Evolutionary conservation across 1,140 invertebrate species (phyloP).

Genomic region (Drosophila baimaii): DNA sequence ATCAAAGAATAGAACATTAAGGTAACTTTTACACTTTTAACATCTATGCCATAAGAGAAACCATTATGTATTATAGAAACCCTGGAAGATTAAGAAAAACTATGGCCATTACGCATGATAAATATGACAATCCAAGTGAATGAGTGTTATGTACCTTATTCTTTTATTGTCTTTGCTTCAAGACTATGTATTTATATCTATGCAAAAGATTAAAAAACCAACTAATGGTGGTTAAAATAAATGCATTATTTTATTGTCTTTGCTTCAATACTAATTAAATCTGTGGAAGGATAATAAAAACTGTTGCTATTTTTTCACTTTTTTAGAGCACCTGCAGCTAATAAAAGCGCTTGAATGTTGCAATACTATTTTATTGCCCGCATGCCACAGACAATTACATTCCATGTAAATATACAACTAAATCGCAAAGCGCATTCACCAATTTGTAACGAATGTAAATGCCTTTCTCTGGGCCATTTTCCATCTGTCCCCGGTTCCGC

Average conservation of each 20-base stretch:
- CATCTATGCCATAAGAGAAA: too few relatives aligned
- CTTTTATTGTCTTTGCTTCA: too few relatives aligned
- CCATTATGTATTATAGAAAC: neutral
- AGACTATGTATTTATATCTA: too few relatives aligned
- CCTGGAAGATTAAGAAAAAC: neutral
- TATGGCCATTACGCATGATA: neutral
- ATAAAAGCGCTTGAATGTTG: neutral
- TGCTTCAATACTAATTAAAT: too few relatives aligned
- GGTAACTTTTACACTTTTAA: too few relatives aligned
- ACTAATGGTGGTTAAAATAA: too few relatives aligned
- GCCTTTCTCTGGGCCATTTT: slow-evolving; percentile 29
- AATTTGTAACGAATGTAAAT: slow-evolving; percentile 50
- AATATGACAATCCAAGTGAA: too few relatives aligned
- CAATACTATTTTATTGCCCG: neutral
- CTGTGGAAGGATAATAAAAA: neutral
- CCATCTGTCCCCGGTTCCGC: slow-evolving; percentile 12
- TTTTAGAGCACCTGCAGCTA: slow-evolving; percentile 11
- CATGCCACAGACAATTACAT: slow-evolving; percentile 11
- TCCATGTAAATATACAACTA: slow-evolving; percentile 10
- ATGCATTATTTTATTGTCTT: too few relatives aligned
- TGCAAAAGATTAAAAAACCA: too few relatives aligned
- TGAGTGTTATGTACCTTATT: too few relatives aligned
- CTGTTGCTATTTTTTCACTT: neutral
- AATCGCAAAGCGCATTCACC: slow-evolving; percentile 27
- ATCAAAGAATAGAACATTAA: too few relatives aligned